phyloP scores from a whole-genome alignment of 2,797 vertebrate species.

The Schizopygopsis pylzovi region DNA sequence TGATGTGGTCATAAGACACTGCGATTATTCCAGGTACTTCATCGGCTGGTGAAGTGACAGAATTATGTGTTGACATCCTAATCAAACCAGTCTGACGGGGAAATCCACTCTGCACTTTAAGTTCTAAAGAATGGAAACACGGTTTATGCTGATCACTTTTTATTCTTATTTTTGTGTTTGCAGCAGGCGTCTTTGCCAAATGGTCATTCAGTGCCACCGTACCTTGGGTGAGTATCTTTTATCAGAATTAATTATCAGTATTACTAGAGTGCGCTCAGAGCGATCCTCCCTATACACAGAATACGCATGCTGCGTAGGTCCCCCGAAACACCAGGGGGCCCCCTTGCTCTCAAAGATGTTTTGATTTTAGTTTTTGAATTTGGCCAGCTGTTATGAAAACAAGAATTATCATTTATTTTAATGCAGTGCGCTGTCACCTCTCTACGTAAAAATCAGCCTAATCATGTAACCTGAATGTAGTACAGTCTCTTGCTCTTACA shows the following conservation, averaged over 20 bases:
- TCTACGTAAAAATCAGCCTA: too few species aligned
- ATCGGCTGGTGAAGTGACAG: constrained; percentile 3
- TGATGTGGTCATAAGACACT: constrained; percentile 49
- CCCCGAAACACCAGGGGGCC: too few species aligned
- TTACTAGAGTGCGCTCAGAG: not conserved
- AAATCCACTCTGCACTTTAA: not conserved
- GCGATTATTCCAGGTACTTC: constrained; percentile 38
- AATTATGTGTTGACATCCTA: constrained; percentile 62
- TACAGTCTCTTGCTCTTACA: too few species aligned
- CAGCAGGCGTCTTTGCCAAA: constrained; percentile 86
- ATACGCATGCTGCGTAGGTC: too few species aligned
- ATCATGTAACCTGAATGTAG: too few species aligned
- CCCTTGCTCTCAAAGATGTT: too few species aligned
- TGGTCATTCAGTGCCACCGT: constrained; percentile 85
- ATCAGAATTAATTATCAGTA: not conserved
- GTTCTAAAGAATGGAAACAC: not conserved
- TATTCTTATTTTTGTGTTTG: constrained; percentile 59
- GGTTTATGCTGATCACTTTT: not conserved
- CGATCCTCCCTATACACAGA: too few species aligned
- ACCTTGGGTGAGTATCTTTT: constrained; percentile 82
- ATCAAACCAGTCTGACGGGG: constrained; percentile 70
- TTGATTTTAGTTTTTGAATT: too few species aligned
- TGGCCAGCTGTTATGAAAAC: too few species aligned
- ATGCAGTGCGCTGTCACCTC: too few species aligned
- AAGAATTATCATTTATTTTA: too few species aligned